A percentile compares a stretch with the other conserved stretches of the same genome.
Conservation (phyloP, 2,797 vertebrate species). For the Emydoidea blandingii region DNA sequence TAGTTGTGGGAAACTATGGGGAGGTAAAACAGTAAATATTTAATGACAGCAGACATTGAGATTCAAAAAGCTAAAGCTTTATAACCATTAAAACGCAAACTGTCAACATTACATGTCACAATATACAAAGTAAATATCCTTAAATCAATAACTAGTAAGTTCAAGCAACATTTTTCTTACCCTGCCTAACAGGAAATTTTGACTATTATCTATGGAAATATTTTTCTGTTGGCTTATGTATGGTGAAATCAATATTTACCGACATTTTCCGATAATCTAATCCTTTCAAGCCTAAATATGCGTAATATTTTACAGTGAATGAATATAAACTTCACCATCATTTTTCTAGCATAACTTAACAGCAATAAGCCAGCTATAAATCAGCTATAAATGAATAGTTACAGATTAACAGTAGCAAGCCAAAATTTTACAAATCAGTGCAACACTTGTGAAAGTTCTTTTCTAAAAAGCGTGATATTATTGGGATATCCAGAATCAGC, state of each 20-base stretch:
- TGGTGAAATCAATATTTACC: not conserved
- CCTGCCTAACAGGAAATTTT: not conserved
- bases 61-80: not conserved
- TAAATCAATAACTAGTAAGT: not conserved
- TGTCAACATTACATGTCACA: not conserved
- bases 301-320: slow-evolving; percentile 8
- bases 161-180: not conserved
- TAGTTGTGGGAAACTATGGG: not conserved
- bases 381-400: not conserved
- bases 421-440: slow-evolving; percentile 9
- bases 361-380: not conserved
- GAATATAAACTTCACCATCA: not conserved
- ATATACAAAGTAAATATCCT: not conserved
- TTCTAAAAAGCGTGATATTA: not conserved
- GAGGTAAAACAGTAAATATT: not conserved
- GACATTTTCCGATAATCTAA: not conserved
- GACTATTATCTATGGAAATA: not conserved
- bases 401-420: not conserved
- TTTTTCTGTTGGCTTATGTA: not conserved
- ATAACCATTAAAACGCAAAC: not conserved
- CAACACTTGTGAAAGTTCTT: not conserved
- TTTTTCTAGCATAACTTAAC: not conserved
- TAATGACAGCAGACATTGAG: not conserved
- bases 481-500: not conserved
- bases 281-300: not conserved